A percentile compares a stretch with the other conserved stretches of the same genome.
Conservation (phyloP, 2,113 vertebrate species). For the Vireo altiloquus region DNA sequence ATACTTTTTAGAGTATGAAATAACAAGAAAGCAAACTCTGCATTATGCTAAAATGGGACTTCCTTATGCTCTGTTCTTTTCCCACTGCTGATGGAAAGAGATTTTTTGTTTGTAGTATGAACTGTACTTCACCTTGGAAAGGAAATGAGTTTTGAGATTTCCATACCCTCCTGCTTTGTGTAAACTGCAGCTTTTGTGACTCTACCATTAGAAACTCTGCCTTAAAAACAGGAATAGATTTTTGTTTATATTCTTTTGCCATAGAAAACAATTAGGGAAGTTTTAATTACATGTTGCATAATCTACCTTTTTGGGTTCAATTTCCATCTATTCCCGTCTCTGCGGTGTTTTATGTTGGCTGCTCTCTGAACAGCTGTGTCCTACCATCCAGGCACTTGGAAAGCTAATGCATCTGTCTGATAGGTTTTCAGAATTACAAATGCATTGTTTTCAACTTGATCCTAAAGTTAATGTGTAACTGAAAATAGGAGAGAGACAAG, state of each 20-base stretch:
- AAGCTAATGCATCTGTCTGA: neutral
- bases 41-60: slow-evolving; percentile 24
- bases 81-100: neutral
- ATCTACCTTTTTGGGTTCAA: neutral
- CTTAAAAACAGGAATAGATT: neutral
- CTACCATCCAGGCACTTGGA: neutral
- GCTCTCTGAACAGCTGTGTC: neutral
- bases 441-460: neutral
- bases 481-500: neutral
- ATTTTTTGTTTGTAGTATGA: slow-evolving; percentile 51
- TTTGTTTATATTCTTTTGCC: slow-evolving; percentile 18
- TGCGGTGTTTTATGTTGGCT: neutral
- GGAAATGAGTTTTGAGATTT: slow-evolving; percentile 45
- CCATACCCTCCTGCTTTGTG: slow-evolving; percentile 8
- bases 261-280: slow-evolving; percentile 1
- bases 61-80: neutral
- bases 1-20: slow-evolving; percentile 28
- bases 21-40: slow-evolving; percentile 50
- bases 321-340: neutral
- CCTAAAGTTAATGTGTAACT: neutral
- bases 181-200: neutral
- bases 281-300: neutral
- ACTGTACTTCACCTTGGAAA: slow-evolving; percentile 58
- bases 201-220: neutral
- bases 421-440: neutral